A percentile compares a stretch with the other conserved stretches of the same genome.
Conservation (phyloP, 2,113 vertebrate species). For the Aphelocoma coerulescens region DNA sequence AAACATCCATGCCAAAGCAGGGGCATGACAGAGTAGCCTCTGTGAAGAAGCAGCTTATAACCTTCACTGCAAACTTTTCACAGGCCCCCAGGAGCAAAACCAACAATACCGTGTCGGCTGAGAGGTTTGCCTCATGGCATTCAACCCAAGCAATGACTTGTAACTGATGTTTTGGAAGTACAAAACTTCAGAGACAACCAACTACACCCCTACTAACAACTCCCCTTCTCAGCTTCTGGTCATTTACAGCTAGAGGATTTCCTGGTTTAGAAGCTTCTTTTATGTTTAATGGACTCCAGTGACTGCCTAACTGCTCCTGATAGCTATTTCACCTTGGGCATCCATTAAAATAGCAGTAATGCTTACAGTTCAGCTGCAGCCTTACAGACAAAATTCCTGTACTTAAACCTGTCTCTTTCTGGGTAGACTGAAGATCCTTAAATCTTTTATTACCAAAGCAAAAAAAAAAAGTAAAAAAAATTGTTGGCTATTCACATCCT, state of each 20-base stretch:
- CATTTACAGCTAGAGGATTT: background rate
- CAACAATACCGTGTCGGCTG: background rate
- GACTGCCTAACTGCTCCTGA: background rate
- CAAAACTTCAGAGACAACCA: background rate
- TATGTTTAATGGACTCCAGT: background rate
- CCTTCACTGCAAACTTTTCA: background rate
- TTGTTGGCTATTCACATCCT: fast-evolving
- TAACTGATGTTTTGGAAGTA: background rate
- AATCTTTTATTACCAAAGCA: background rate
- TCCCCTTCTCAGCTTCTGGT: background rate
- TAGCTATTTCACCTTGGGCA: background rate
- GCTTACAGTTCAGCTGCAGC: background rate
- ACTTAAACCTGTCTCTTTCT: background rate
- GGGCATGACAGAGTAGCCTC: fast-evolving
- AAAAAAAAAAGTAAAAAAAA: background rate
- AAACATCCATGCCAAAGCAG: background rate
- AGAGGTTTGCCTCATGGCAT: background rate
- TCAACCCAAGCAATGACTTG: background rate
- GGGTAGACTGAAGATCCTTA: background rate
- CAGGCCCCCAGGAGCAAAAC: background rate
- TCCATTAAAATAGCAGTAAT: background rate
- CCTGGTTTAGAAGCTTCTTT: background rate
- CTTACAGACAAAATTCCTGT: background rate
- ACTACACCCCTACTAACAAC: background rate
- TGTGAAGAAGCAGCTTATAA: background rate